Base-by-base conservation (phyloP, 2,797 vertebrate genomes). In the Sebastes aleutianus region DNA sequence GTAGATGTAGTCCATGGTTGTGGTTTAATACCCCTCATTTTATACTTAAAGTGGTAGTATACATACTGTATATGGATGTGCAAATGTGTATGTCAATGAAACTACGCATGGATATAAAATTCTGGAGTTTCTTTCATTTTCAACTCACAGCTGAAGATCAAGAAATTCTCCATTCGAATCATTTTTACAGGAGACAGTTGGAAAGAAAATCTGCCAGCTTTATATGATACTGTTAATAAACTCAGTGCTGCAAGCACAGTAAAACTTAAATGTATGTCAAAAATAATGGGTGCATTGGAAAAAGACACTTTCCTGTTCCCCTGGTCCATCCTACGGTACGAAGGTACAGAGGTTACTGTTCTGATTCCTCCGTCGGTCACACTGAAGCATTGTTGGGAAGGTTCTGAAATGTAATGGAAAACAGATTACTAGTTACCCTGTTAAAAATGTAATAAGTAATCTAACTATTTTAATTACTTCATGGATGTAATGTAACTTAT, bases 11-110 rank as follows among this genome's bases (percentile, higher is more conserved):
- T 31, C 57, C 13, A 34, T 53, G 6, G 2, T 63, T 65, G 29
- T 34, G 29, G 27, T 18, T n/a, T 32, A 54, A 50, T 74, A 68
- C 62, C 53, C 81, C 74, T 79, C 65, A 74, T 75, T 88, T 80
- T 80, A 61, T 80, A 80, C 8, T 7, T 57, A 8, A 14, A 13
- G 59, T 13, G 13, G 1, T 20, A 43, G 10, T 8, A 61, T 64
- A 72, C 64, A 72, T 61, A 36, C 26, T 62, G 12, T 72, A 78
- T 27, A 56, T 75, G 47, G 53, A 54, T 53, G 62, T 75, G 8
- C 39, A 72, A 66, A n/a, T 56, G 4, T 78, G 4, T 78, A 9
- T 80, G 26, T 78, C 18, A 53, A 29, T 57, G 1, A 62, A 31
- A 59, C 16, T 18, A 32, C 0, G 24, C 50, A 68, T 71, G 50